Conservation (phyloP, 2,113 vertebrate species). For the Cyprinus carpio region DNA sequence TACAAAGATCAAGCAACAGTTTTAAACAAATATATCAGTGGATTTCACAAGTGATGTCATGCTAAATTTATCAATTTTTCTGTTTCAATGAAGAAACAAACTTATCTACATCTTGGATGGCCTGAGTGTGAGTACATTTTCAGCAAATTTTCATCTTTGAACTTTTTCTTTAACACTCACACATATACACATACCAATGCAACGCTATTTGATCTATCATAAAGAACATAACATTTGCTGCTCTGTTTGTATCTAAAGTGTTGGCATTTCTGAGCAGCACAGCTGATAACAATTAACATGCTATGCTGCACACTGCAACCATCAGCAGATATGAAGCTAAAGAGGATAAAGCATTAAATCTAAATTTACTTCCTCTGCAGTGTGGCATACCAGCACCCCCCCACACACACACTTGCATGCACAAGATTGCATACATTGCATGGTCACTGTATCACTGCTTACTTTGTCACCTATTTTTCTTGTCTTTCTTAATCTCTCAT, state of each 20-base stretch:
- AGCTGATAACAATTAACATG: conserved; percentile 9
- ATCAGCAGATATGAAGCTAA: conserved; percentile 41
- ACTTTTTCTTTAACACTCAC: neutral
- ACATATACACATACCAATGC: neutral
- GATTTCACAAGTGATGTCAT: neutral
- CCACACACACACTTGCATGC: neutral
- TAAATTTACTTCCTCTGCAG: conserved; percentile 30
- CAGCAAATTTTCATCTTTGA: neutral
- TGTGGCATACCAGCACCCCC: neutral
- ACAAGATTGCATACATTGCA: neutral
- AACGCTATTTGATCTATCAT: neutral
- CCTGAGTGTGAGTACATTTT: neutral
- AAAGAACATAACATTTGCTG: neutral
- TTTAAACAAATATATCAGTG: no score
- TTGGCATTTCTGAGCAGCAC: neutral
- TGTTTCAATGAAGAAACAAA: neutral
- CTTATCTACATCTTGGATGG: neutral
- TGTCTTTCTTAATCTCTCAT: conserved; percentile 2
- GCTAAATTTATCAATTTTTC: neutral
- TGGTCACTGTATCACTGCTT: conserved; percentile 7
- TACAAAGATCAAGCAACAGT: no score
- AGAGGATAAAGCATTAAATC: conserved; percentile 46
- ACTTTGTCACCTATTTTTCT: neutral
- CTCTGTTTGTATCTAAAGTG: neutral
- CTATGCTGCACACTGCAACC: conserved; percentile 26